Base-by-base conservation (phyloP, 2,113 vertebrate species). In the Calyptommatus sinebrachiatus region DNA sequence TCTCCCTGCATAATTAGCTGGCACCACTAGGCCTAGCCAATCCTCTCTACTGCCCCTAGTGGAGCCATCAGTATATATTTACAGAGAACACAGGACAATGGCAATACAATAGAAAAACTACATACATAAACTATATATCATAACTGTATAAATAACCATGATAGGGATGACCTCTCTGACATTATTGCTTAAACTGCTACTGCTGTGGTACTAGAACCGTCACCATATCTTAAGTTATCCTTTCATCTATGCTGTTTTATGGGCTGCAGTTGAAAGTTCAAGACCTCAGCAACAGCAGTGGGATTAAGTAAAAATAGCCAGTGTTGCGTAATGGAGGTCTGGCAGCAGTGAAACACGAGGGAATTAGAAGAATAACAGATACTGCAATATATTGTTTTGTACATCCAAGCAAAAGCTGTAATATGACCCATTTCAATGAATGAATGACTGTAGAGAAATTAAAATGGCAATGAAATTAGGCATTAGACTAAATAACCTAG, bases 181-280 rank as follows among this genome's bases (percentile, higher is more conserved):
- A 41, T 41, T 41, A 41, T 79, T 29, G 4, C 75, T 76, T 77
- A 61, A 78, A 26, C 57, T 63, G 14, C 67, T 65, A 53, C 74
- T 45, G 76, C 5, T 1, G 69, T 86, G 84, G 46, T 81, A 82
- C 65, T 79, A 68, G 63, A 67, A 74, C 69, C 21, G 46, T 78
- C 73, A 81, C 1, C 78, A 48, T 73, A 82, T 21, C 22, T 78
- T 41, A 18, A 1, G 2, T 3, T 68, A 71, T 77, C 31, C 73
- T 71, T 81, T 71, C 65, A 60, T 71, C 71, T 74, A 57, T 88
- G 77, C 85, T 65, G 26, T 46, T 14, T 77, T 0, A 31, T 29
- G 53, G n/a, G 31, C 5, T 63, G 28, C 61, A 57, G 8, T 20
- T 67, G 74, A 73, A 20, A 41, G 28, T 81, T 35, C 80, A 86